Percentiles rank a stretch among this genome's conserved stretches.
These are phyloP conservation scores for Riparia riparia DNA, from an alignment of 2,113 vertebrate genomes.

Conservation along the genomic window DNA sequence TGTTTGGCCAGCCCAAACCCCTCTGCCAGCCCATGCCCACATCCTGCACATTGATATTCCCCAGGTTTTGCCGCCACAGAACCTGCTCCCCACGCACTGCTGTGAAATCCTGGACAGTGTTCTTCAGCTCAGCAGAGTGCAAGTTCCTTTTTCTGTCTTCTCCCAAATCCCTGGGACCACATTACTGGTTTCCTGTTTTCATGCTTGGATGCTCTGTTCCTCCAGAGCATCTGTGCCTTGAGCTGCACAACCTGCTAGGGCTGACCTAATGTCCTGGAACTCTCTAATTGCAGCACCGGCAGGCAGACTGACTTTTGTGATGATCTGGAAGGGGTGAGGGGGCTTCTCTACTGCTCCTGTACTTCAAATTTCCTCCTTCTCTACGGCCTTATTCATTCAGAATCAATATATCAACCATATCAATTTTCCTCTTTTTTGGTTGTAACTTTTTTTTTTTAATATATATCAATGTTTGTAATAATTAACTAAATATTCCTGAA, in stretches of 20 bases:
- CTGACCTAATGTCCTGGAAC: neutral
- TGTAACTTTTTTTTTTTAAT: neutral
- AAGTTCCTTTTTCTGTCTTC: neutral
- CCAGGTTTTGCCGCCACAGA: neutral
- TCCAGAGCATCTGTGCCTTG: slow-evolving; percentile 25
- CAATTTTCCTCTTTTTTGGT: neutral
- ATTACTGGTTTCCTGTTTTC: neutral
- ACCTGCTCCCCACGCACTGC: neutral
- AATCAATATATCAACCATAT: rapidly evolving
- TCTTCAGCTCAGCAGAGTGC: neutral
- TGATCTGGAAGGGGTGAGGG: neutral
- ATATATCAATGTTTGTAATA: no score
- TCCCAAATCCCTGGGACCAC: neutral
- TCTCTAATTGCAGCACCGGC: neutral
- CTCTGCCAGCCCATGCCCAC: neutral
- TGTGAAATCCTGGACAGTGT: neutral
- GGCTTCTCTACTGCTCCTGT: neutral
- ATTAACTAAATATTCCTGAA: neutral
- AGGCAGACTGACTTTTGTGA: neutral
- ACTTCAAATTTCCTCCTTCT: neutral
- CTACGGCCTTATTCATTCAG: neutral
- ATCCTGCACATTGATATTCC: neutral
- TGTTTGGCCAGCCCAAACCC: neutral
- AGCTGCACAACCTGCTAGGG: neutral
- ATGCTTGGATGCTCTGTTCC: neutral